Evolutionary conservation across 1,140 invertebrate species (phyloP).

Genomic region (Augochlora pura): DNA sequence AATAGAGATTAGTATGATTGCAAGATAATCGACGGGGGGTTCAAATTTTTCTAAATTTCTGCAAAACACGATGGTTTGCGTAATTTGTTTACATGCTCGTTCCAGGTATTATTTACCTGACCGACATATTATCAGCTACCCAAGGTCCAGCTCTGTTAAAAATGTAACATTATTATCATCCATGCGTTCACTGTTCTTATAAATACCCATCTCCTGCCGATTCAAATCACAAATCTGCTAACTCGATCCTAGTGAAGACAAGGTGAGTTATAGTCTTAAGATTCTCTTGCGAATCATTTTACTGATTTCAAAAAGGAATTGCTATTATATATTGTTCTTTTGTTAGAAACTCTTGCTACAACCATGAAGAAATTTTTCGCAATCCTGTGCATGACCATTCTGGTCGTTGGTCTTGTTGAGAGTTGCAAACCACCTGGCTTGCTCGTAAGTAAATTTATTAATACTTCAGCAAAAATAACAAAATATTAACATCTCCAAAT

Average conservation of each 20-base stretch:
- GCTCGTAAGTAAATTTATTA: slow-evolving; percentile 38
- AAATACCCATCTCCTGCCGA: slow-evolving; percentile 21
- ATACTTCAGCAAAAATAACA: neutral
- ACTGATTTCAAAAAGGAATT: neutral
- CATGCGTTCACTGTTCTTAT: neutral
- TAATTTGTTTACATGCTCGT: slow-evolving; percentile 41
- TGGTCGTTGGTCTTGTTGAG: slow-evolving; percentile 26
- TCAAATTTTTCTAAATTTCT: slow-evolving; percentile 21
- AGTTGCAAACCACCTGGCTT: slow-evolving; percentile 32
- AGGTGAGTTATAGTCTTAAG: slow-evolving; percentile 17
- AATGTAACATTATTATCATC: slow-evolving; percentile 20
- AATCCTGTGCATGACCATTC: slow-evolving; percentile 45
- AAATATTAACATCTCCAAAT: no score
- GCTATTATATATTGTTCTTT: neutral
- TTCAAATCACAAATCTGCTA: neutral
- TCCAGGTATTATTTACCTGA: slow-evolving; percentile 9
- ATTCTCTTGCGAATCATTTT: neutral
- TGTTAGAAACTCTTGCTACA: neutral
- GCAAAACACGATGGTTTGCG: slow-evolving; percentile 3
- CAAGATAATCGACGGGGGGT: slow-evolving; percentile 38
- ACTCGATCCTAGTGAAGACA: neutral
- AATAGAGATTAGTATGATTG: slow-evolving; percentile 8
- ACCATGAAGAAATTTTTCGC: slow-evolving; percentile 49
- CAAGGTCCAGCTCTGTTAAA: slow-evolving; percentile 8
- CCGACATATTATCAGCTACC: slow-evolving; percentile 34